Conservation (phyloP, 2,888 invertebrate genomes). For the Leptinotarsa peninsularis region DNA sequence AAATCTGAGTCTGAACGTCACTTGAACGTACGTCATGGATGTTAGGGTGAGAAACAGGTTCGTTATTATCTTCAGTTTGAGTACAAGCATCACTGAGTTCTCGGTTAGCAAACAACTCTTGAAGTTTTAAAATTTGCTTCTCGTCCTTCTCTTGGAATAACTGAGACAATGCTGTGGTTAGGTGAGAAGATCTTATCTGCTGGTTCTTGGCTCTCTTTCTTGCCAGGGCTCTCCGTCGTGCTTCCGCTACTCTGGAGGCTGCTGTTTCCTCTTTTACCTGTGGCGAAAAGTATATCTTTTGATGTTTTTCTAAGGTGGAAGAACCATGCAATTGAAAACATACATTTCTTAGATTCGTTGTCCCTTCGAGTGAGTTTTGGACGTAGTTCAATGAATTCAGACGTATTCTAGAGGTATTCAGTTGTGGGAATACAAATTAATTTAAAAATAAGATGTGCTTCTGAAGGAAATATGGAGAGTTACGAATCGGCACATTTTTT, state of each 20-base stretch:
- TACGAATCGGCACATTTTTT: slow-evolving; percentile 31
- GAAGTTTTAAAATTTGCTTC: slow-evolving; percentile 80
- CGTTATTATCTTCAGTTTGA: slow-evolving; percentile 85
- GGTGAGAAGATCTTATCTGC: slow-evolving; percentile 66
- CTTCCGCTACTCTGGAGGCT: slow-evolving; percentile 71
- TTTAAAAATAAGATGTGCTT: not conserved
- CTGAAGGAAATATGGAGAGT: not conserved
- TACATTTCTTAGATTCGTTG: no score
- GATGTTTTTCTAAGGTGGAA: not conserved
- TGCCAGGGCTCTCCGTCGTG: slow-evolving; percentile 79
- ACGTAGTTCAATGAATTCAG: no score
- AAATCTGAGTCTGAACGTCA: slow-evolving; percentile 82
- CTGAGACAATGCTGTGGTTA: slow-evolving; percentile 73
- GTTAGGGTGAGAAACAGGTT: slow-evolving; percentile 73
- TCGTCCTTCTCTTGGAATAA: slow-evolving; percentile 8
- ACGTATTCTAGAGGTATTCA: no score
- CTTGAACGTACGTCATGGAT: not conserved
- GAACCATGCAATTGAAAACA: not conserved
- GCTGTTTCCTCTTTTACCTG: slow-evolving; percentile 69
- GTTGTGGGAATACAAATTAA: no score
- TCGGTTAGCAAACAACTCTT: slow-evolving; percentile 83
- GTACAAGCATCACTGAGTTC: slow-evolving; percentile 82
- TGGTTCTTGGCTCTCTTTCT: slow-evolving; percentile 77
- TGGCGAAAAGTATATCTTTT: not conserved
- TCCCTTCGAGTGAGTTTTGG: no score